phyloP scores from a whole-genome alignment of 2,797 vertebrate species.

The Molossus molossus region DNA sequence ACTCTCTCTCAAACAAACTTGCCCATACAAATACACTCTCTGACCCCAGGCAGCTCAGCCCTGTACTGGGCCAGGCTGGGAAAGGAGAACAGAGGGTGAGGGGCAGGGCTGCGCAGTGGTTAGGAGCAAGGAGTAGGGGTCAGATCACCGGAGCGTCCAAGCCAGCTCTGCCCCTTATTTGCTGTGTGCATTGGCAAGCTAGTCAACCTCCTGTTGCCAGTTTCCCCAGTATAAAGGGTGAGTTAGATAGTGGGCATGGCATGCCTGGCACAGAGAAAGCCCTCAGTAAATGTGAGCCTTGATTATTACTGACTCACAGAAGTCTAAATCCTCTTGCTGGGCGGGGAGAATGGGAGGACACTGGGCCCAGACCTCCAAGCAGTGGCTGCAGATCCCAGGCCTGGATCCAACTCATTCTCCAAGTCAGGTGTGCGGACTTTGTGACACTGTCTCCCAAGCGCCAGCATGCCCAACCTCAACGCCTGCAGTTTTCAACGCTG shows the following conservation, averaged over 20 bases:
- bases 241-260: background rate
- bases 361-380: background rate
- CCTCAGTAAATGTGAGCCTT: background rate
- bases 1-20: background rate
- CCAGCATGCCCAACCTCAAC: background rate
- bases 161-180: background rate
- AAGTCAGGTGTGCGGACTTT: background rate
- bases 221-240: background rate
- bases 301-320: background rate
- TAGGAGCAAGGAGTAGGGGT: background rate
- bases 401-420: background rate
- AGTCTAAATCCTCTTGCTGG: background rate
- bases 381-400: background rate
- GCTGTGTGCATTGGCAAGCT: background rate
- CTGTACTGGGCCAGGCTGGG: background rate
- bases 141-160: fast-evolving
- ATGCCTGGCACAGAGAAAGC: background rate
- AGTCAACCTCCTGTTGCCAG: background rate
- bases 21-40: background rate
- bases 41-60: background rate
- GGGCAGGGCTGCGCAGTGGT: fast-evolving
- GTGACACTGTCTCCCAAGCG: background rate
- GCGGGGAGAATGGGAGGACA: background rate
- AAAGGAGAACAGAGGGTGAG: background rate
- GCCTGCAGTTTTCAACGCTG: background rate